Evolutionary conservation across 2,113 vertebrate species (phyloP), one percentile per base, ranked within the genome.

Genomic region (Neofelis nebulosa): DNA sequence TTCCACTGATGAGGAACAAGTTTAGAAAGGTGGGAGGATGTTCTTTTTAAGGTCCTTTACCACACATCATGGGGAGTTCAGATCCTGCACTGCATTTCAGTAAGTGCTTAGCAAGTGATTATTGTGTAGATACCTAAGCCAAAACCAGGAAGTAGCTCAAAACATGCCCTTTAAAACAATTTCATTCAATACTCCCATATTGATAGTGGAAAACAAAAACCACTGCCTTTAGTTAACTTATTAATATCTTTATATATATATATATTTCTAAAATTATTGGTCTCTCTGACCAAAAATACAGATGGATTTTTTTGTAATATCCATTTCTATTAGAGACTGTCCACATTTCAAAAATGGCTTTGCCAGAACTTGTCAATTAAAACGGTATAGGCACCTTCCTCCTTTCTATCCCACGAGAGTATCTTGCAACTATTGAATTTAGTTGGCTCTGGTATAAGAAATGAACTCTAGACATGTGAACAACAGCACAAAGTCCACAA

Each of bases 281-380:
- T 38, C 65, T 89, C 27, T 95, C 63, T 91, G 7, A 27, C 57
- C 89, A 33, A 14, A 93, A 95, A 87, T 68, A 95, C 4, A 92
- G 45, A 74, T 19, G 14, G 23, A 1, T 74, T 74, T 63, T 89
- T 89, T 61, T 23, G 31, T 84, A 94, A 71, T 68, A 95, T 27
- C 52, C 18, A 95, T 89, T 84, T 95, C 45, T 38, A 52, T 61
- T 38, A 95, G 66, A 55, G 69, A 83, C 78, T 84, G 19, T 63
- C 61, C 38, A 19, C 65, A 33, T 97, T 97, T 95, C 84, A 96
- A 96, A 96, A 93, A 96, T 79, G 38, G 41, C 79, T 94, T 94
- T 96, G 73, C 13, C n/a, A 88, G 87, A 95, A 69, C 79, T 41
- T 83, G 84, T 91, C 84, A 96, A 94, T 90, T 96, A 96, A 97